Evolutionary conservation across 2,888 invertebrate species (phyloP).

Genomic region (Leptura quadrifasciata): DNA sequence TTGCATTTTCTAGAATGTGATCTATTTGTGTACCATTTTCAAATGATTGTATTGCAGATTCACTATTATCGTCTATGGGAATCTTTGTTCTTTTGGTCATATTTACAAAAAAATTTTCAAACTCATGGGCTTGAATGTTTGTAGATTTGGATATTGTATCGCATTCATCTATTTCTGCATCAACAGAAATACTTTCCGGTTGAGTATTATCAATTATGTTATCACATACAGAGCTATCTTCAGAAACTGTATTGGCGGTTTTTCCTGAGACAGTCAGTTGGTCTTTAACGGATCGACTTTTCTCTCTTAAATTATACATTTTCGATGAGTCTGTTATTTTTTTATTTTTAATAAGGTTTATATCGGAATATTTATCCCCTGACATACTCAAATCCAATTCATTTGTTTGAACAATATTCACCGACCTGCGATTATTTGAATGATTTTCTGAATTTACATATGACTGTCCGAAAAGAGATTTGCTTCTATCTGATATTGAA

Average conservation of each 20-base stretch:
- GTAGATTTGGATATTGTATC: background rate
- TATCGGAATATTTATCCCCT: background rate
- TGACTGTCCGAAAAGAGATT: background rate
- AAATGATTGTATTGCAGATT: background rate
- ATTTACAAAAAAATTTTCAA: conserved; percentile 27
- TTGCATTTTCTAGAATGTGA: background rate
- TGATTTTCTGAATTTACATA: background rate
- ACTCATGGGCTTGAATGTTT: background rate
- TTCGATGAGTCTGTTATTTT: background rate
- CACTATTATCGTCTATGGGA: background rate
- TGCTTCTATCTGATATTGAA: background rate
- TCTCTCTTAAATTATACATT: background rate
- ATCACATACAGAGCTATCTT: background rate
- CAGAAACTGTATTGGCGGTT: background rate
- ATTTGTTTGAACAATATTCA: background rate
- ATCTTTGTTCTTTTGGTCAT: background rate
- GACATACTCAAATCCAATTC: background rate
- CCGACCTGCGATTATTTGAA: background rate
- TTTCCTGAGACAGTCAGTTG: background rate
- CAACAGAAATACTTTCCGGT: background rate
- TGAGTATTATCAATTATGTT: background rate
- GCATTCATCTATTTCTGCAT: background rate
- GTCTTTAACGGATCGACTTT: background rate
- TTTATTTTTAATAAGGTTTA: background rate
- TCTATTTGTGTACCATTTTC: background rate